Conservation (phyloP, 2,888 invertebrate species). For the Parasteatoda lunata region DNA sequence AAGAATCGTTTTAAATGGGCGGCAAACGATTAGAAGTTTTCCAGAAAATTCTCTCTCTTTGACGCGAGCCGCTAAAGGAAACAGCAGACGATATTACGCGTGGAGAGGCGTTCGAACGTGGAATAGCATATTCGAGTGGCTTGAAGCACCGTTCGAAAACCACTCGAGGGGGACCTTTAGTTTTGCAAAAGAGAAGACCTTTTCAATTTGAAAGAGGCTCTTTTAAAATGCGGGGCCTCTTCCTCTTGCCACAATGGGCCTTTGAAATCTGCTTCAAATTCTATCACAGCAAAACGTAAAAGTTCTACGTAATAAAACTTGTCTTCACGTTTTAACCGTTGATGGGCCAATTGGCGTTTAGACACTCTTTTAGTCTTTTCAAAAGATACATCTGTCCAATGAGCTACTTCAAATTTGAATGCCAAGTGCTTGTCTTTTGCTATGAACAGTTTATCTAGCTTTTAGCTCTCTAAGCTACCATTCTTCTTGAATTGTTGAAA, state of each 20-base stretch:
- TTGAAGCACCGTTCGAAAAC: slow-evolving; percentile 62
- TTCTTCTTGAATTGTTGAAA: background rate
- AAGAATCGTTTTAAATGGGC: slow-evolving; percentile 49
- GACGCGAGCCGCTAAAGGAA: slow-evolving; percentile 47
- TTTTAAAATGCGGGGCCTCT: slow-evolving; percentile 43
- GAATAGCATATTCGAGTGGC: slow-evolving; percentile 54
- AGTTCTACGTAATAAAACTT: slow-evolving; percentile 49
- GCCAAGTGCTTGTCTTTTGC: slow-evolving; percentile 28
- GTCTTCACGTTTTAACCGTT: slow-evolving; percentile 45
- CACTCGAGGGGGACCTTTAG: slow-evolving; percentile 64
- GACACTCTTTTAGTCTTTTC: slow-evolving; percentile 60
- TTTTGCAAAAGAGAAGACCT: slow-evolving; percentile 53
- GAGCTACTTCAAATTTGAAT: slow-evolving; percentile 26
- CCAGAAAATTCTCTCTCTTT: slow-evolving; percentile 38
- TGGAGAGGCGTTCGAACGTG: slow-evolving; percentile 23
- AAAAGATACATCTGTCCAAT: slow-evolving; percentile 47
- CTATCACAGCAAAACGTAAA: slow-evolving; percentile 32
- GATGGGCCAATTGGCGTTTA: slow-evolving; percentile 56
- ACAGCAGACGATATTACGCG: slow-evolving; percentile 33
- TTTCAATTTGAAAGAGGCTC: slow-evolving; percentile 61
- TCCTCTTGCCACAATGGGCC: slow-evolving; percentile 45
- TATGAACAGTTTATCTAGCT: slow-evolving; percentile 24
- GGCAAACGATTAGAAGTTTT: slow-evolving; percentile 58
- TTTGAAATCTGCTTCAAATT: slow-evolving; percentile 48
- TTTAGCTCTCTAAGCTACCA: background rate